These are phyloP conservation scores for Nothoprocta perdicaria DNA, from an alignment of 2,113 vertebrate species.

Conservation along the genomic window DNA sequence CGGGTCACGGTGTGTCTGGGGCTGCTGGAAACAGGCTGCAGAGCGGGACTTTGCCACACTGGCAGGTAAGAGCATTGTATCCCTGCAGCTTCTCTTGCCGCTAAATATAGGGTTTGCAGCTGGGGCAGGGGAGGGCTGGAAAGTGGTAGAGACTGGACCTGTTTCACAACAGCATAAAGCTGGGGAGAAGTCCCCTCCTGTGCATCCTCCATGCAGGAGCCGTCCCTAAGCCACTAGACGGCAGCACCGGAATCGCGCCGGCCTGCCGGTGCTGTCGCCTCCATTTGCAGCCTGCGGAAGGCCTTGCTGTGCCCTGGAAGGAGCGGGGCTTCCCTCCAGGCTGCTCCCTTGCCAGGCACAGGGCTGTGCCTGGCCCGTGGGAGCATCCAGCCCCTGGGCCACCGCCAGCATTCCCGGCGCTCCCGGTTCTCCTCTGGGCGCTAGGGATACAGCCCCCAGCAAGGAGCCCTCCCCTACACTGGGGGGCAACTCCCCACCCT, in stretches of 20 bases:
- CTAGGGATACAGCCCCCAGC: no score
- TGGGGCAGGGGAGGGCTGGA: neutral
- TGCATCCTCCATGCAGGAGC: accelerated
- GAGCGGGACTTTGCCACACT: neutral
- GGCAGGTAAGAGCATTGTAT: neutral
- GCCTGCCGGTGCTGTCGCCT: neutral
- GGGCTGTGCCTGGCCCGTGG: accelerated
- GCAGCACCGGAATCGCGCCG: neutral
- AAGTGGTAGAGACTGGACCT: neutral
- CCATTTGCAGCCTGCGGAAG: neutral
- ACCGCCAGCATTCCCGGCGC: neutral
- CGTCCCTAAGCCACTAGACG: neutral
- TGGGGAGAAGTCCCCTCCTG: accelerated
- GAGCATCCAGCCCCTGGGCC: accelerated
- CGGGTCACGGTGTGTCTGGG: accelerated
- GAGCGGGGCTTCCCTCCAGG: neutral
- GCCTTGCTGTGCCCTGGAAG: neutral
- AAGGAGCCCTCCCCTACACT: no score
- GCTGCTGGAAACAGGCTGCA: accelerated
- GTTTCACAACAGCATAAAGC: accelerated
- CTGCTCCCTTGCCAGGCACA: accelerated
- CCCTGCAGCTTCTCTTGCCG: neutral
- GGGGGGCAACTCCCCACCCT: no score
- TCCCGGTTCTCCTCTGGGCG: accelerated
- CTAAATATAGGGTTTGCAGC: accelerated